phyloP scores from a whole-genome alignment of 2,797 vertebrate species.

The Acipenser transmontanus region DNA sequence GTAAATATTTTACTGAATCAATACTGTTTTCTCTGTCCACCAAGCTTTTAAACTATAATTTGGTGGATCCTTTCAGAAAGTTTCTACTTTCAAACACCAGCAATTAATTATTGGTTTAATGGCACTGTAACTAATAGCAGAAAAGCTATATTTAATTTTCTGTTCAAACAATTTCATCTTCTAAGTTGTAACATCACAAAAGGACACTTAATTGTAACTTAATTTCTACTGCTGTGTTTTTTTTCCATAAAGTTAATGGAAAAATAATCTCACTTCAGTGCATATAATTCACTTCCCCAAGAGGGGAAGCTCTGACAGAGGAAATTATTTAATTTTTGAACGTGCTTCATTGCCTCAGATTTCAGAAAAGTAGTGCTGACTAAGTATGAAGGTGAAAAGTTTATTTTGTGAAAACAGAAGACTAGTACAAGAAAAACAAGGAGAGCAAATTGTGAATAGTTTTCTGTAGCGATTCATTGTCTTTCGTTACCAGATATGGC shows the following conservation, averaged over 20 bases:
- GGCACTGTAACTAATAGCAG: neutral
- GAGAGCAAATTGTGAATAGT: too few relatives aligned
- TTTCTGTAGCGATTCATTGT: too few relatives aligned
- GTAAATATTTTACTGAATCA: slow-evolving; percentile 3
- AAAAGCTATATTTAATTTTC: neutral
- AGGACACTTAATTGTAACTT: neutral
- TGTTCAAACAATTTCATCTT: slow-evolving; percentile 1
- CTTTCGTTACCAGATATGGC: too few relatives aligned
- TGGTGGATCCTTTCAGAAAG: too few relatives aligned
- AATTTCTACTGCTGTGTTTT: neutral
- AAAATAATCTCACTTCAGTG: neutral
- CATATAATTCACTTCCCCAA: too few relatives aligned
- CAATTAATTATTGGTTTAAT: neutral
- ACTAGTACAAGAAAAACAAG: too few relatives aligned
- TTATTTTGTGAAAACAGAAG: too few relatives aligned
- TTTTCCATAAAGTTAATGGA: neutral
- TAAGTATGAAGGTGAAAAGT: too few relatives aligned
- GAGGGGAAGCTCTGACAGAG: too few relatives aligned
- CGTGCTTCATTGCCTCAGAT: too few relatives aligned
- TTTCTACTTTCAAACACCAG: neutral
- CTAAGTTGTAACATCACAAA: neutral
- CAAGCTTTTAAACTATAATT: slow-evolving; percentile 1
- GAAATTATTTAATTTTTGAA: too few relatives aligned
- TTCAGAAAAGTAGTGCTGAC: too few relatives aligned
- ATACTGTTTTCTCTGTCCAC: neutral